These are phyloP conservation scores for Cerastoderma edule DNA, from an alignment of 2,888 invertebrate genomes.

Conservation along the genomic window DNA sequence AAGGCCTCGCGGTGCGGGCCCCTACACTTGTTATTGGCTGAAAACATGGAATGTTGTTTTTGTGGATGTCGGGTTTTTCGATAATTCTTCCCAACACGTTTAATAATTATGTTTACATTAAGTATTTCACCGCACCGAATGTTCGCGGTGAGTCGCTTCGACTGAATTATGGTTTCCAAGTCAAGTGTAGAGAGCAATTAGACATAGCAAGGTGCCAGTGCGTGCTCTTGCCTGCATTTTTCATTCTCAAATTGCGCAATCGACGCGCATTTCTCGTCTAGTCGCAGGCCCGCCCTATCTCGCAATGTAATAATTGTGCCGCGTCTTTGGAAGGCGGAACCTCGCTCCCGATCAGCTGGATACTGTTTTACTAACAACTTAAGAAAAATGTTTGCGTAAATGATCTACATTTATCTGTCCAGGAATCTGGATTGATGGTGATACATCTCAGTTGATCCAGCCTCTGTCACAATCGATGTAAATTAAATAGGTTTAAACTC, in stretches of 20 bases:
- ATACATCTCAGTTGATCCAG: no score
- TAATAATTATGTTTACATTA: constrained; percentile 25
- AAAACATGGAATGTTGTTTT: neutral
- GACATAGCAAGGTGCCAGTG: constrained; percentile 18
- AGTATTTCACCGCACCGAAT: constrained; percentile 21
- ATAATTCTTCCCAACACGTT: constrained; percentile 14
- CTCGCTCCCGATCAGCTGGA: no score
- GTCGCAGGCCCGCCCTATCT: neutral
- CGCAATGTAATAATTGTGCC: constrained; percentile 24
- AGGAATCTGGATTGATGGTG: no score
- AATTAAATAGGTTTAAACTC: no score
- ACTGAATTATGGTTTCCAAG: constrained; percentile 18
- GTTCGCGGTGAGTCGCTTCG: constrained; percentile 8
- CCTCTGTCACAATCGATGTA: no score
- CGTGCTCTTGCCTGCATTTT: constrained; percentile 17
- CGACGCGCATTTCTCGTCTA: neutral
- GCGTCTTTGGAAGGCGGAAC: no score
- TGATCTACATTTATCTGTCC: no score
- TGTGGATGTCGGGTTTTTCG: constrained; percentile 3
- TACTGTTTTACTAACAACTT: no score
- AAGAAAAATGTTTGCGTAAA: no score
- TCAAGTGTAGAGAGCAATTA: constrained; percentile 22
- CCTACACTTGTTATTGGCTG: no score
- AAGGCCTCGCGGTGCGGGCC: no score
- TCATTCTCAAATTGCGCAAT: constrained; percentile 24